Evolutionary conservation across 2,888 invertebrate species (phyloP), one percentile per base, ranked within the genome.

Genomic region (Sminthurides aquaticus): DNA sequence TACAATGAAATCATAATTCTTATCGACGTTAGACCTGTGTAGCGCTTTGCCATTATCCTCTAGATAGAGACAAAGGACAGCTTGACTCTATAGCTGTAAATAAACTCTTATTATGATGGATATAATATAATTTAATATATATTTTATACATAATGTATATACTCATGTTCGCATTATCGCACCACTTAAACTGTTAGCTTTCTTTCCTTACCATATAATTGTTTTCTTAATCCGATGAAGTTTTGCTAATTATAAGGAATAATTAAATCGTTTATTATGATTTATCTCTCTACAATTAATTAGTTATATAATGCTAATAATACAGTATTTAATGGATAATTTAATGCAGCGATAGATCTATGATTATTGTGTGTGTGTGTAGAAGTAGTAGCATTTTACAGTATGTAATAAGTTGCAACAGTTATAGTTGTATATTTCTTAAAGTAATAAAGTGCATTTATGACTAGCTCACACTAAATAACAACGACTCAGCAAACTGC

Each of bases 391-490:
- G 43, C 43, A 34, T 34, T 11, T 5, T 34, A n/a, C n/a, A 34
- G 43, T 34, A 11, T 34, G 8, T 5, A 34, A 34, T 34, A 34
- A n/a, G 5, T 34, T 34, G 43, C 43, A 34, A 34, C 43, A 15
- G 43, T 15, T 11, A 34, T 34, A 34, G 43, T 34, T 34, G 43
- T 34, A 34, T 34, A 34, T 34, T 34, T 34, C 43, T 34, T 34
- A 34, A 34, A 34, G 43, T 34, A 34, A 34, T 34, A 34, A 34
- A 34, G 43, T 34, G 43, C 43, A 34, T 5, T 34, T 34, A 34
- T 62, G 62, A 62, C 62, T 62, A 62, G 62, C 57, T 62, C 62
- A 57, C 62, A 62, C 57, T 62, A 62, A 22, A 49, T 56, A 43
- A 49, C 62, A 62, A 62, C 48, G 57, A 62, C 49, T 57, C 62